These are phyloP conservation scores for Campaea margaritaria DNA, from an alignment of 2,888 invertebrate species.

Conservation along the genomic window DNA sequence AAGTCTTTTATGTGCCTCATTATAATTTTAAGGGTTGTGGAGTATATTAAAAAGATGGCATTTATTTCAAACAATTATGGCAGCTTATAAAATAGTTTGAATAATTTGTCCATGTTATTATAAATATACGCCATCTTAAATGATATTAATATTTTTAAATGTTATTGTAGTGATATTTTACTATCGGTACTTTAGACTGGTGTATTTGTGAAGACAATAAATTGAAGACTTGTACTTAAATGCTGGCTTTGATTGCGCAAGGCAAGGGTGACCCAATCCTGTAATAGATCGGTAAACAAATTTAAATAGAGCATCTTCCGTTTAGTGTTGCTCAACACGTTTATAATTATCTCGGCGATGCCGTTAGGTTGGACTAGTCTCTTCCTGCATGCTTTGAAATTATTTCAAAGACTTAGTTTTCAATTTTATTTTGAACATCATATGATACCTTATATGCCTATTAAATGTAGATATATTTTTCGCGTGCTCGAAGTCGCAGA, in stretches of 20 bases:
- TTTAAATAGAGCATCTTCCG: neutral
- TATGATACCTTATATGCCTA: too few relatives aligned
- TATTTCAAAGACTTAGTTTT: too few relatives aligned
- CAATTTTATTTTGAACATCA: too few relatives aligned
- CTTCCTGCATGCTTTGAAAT: too few relatives aligned
- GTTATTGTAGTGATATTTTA: slow-evolving; percentile 35
- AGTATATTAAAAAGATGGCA: slow-evolving; percentile 29
- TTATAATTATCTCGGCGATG: neutral
- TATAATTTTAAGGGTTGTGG: slow-evolving; percentile 20
- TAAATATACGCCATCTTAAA: slow-evolving; percentile 36
- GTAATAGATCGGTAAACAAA: neutral
- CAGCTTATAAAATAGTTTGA: slow-evolving; percentile 4
- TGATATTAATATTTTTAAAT: slow-evolving; percentile 12
- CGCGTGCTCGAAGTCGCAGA: too few relatives aligned
- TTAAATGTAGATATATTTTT: too few relatives aligned
- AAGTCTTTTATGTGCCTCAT: slow-evolving; percentile 5
- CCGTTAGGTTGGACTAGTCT: neutral
- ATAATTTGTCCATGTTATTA: slow-evolving; percentile 13
- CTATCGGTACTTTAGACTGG: slow-evolving; percentile 35
- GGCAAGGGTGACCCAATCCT: neutral
- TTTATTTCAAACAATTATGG: slow-evolving; percentile 20
- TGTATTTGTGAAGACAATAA: slow-evolving; percentile 39
- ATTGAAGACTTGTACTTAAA: slow-evolving; percentile 33
- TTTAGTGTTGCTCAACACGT: neutral
- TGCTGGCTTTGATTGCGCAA: slow-evolving; percentile 13